These are phyloP conservation scores for Nestor notabilis DNA, from an alignment of 2,113 vertebrate genomes.

Conservation along the genomic window DNA sequence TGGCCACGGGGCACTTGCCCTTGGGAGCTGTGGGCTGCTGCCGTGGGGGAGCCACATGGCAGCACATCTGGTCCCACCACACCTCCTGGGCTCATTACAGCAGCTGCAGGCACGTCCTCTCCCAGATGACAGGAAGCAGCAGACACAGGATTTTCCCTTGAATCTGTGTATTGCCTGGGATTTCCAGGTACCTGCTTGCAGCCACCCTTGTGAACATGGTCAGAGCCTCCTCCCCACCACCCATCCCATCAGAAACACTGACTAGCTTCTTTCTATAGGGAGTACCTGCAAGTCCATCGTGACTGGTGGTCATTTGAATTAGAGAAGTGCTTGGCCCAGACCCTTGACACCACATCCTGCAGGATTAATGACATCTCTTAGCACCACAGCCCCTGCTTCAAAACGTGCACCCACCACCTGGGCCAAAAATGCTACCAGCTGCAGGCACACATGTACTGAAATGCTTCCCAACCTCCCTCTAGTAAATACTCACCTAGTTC, in stretches of 20 bases:
- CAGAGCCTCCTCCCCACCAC: not conserved
- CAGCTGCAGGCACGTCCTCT: not conserved
- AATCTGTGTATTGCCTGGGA: fast-evolving
- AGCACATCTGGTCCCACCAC: fast-evolving
- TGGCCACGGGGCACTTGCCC: fast-evolving
- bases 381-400: not conserved
- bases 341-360: fast-evolving
- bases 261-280: not conserved
- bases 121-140: not conserved
- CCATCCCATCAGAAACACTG: not conserved
- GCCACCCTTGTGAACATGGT: fast-evolving
- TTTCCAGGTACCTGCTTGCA: not conserved
- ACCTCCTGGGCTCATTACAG: not conserved
- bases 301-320: fast-evolving
- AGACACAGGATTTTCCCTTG: not conserved
- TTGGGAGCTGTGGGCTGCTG: not conserved
- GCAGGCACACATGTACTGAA: not conserved
- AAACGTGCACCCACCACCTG: fast-evolving
- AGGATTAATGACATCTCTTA: not conserved
- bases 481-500: not conserved
- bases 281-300: not conserved
- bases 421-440: not conserved
- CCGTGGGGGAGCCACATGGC: not conserved
- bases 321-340: not conserved
- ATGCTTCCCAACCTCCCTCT: not conserved